These are phyloP conservation scores for Heliconius himera DNA, from an alignment of 1,140 invertebrate species.

Conservation along the genomic window DNA sequence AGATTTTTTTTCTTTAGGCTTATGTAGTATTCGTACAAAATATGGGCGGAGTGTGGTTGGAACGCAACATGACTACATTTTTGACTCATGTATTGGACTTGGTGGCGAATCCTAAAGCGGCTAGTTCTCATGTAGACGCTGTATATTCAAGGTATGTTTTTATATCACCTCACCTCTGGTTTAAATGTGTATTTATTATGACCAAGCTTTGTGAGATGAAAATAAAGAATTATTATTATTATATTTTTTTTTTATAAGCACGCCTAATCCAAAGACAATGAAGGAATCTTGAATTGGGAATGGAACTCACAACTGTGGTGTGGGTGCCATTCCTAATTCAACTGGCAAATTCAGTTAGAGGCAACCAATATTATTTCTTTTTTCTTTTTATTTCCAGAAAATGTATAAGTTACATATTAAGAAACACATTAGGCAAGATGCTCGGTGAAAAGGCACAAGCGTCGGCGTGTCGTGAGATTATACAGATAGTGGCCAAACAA, in stretches of 20 bases:
- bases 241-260: not conserved
- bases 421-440: constrained; percentile 95
- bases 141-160: constrained; percentile 89
- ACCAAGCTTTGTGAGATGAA: too few relatives aligned
- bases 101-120: constrained; percentile 96
- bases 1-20: constrained; percentile 82
- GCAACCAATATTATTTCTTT: not conserved
- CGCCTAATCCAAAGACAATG: too few relatives aligned
- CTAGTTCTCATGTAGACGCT: constrained; percentile 97
- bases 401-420: constrained; percentile 97
- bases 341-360: too few relatives aligned
- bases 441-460: constrained; percentile 98
- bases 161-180: not conserved
- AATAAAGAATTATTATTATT: too few relatives aligned
- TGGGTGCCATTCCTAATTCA: too few relatives aligned
- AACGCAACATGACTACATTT: constrained; percentile 93
- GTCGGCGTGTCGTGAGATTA: constrained; percentile 96
- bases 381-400: constrained; percentile 83
- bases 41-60: constrained; percentile 96
- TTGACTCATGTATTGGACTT: constrained; percentile 95
- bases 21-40: constrained; percentile 97
- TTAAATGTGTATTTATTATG: too few relatives aligned
- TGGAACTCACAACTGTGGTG: too few relatives aligned
- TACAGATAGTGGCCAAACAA: constrained; percentile 95
- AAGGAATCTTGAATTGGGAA: too few relatives aligned